Evolutionary conservation across 1,140 invertebrate genomes (phyloP).

Genomic region (Ceratina australensis): DNA sequence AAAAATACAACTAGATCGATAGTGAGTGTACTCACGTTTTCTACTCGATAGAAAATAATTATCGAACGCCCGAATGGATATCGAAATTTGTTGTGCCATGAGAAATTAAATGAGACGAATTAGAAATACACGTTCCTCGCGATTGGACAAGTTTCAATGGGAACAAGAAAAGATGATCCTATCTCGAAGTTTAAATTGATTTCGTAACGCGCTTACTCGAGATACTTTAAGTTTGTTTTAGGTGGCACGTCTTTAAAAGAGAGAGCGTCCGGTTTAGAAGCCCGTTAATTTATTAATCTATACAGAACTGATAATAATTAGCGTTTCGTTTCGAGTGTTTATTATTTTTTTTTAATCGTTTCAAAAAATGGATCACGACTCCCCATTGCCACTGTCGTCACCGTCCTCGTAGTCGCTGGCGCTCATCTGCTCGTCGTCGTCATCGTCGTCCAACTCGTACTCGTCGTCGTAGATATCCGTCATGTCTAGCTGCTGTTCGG

Average conservation of each 20-base stretch:
- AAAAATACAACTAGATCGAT: neutral
- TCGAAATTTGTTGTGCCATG: too few relatives aligned
- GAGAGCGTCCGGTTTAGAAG: constrained; percentile 69
- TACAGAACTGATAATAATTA: constrained; percentile 69
- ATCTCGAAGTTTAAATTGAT: neutral
- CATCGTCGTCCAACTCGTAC: constrained; percentile 90
- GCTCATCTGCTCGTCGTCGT: constrained; percentile 82
- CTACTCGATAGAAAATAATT: too few relatives aligned
- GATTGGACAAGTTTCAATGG: too few relatives aligned
- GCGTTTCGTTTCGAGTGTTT: constrained; percentile 39
- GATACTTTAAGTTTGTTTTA: constrained; percentile 22
- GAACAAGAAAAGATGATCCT: constrained; percentile 10
- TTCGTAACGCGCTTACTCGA: constrained; percentile 34
- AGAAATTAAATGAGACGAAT: too few relatives aligned
- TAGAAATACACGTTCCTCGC: too few relatives aligned
- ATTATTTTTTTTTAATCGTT: constrained; percentile 30
- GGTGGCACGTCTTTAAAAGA: constrained; percentile 41
- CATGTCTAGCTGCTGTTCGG: constrained; percentile 90
- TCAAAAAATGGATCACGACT: constrained; percentile 81
- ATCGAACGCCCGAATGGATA: too few relatives aligned
- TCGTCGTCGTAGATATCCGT: constrained; percentile 97
- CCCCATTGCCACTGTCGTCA: constrained; percentile 90
- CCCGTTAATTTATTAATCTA: constrained; percentile 73
- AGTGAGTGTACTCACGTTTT: too few relatives aligned
- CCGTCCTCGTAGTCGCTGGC: constrained; percentile 85